These are phyloP conservation scores for Musca domestica DNA, from an alignment of 1,140 invertebrate genomes.

Conservation along the genomic window DNA sequence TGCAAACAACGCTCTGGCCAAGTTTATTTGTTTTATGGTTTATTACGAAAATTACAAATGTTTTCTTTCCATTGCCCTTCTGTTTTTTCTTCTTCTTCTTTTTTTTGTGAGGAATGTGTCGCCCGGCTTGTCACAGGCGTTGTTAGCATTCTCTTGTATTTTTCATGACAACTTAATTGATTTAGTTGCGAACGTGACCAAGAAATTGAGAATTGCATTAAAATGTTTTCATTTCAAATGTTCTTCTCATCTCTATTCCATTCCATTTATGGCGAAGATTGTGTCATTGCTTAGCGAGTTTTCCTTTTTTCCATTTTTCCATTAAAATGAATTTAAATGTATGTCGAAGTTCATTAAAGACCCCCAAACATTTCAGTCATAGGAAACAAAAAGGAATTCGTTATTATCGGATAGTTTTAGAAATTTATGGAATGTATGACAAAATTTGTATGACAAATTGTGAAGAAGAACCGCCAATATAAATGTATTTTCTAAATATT, in stretches of 20 bases:
- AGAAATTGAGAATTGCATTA: conserved; percentile 25
- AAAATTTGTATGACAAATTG: too few relatives aligned
- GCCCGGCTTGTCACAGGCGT: not conserved
- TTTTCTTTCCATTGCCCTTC: not conserved
- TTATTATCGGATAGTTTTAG: too few relatives aligned
- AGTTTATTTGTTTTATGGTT: not conserved
- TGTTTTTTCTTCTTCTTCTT: not conserved
- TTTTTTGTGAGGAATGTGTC: not conserved
- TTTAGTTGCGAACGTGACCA: conserved; percentile 27
- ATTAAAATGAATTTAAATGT: too few relatives aligned
- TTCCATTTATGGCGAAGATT: not conserved
- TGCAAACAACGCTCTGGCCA: too few relatives aligned
- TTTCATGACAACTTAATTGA: conserved; percentile 28
- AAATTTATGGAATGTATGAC: too few relatives aligned
- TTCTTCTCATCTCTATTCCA: not conserved
- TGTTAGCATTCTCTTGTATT: not conserved
- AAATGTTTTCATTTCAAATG: conserved; percentile 2
- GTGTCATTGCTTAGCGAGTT: too few relatives aligned
- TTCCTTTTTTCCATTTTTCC: too few relatives aligned
- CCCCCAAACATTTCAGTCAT: too few relatives aligned
- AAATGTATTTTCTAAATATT: too few relatives aligned
- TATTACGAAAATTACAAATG: not conserved
- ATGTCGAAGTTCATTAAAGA: too few relatives aligned
- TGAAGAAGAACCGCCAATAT: too few relatives aligned
- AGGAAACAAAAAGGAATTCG: too few relatives aligned